These are phyloP conservation scores for Atta texana DNA, from an alignment of 1,140 invertebrate genomes.

Conservation along the genomic window DNA sequence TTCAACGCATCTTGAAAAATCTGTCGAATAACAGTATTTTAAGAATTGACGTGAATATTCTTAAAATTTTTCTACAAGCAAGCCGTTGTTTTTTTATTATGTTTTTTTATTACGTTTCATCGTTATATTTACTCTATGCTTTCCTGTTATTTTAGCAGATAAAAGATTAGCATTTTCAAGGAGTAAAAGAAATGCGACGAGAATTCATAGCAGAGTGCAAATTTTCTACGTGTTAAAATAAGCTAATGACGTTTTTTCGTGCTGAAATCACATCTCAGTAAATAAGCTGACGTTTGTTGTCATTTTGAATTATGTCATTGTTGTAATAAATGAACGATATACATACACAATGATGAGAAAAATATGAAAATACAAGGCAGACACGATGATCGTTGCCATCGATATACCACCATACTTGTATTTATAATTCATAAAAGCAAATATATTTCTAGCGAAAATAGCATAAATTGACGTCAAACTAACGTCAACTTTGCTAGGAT, in stretches of 20 bases:
- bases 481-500: background rate
- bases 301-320: no score
- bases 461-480: no score
- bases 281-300: no score
- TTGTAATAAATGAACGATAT: no score
- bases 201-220: background rate
- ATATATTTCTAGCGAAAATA: no score
- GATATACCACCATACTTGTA: no score
- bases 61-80: background rate
- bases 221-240: background rate
- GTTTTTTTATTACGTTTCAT: background rate
- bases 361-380: no score
- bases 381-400: no score
- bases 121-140: background rate
- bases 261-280: background rate
- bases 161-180: background rate
- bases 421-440: no score
- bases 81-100: background rate
- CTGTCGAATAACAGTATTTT: background rate
- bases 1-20: background rate
- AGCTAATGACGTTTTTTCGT: background rate
- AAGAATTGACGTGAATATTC: background rate
- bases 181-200: background rate
- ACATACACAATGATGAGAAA: no score
- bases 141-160: background rate